Conservation (phyloP, 2,113 vertebrate species). For the Hirundichthys speculiger region DNA sequence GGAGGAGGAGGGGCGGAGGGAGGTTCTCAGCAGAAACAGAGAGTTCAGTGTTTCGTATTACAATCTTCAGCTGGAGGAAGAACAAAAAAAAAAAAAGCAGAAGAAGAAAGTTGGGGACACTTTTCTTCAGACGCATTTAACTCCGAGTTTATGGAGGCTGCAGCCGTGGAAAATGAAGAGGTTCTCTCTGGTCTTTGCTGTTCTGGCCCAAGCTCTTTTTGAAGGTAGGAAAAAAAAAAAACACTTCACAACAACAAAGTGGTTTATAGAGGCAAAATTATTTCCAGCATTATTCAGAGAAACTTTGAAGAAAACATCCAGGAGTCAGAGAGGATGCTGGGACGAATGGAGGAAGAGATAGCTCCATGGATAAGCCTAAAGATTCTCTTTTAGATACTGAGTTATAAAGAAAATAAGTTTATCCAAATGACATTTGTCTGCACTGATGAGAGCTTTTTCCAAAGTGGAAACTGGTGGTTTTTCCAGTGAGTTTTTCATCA, state of each 20-base stretch:
- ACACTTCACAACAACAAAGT: constrained; percentile 15
- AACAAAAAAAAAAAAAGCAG: constrained; percentile 14
- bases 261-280: constrained; percentile 10
- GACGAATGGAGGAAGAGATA: constrained; percentile 1
- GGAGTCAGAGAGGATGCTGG: not conserved
- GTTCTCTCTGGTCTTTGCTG: constrained; percentile 72
- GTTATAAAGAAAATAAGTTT: not conserved
- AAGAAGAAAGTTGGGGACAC: constrained; percentile 43
- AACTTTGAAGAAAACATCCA: constrained; percentile 1
- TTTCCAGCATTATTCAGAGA: not conserved
- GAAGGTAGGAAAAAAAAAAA: constrained; percentile 73
- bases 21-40: constrained; percentile 69
- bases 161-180: constrained; percentile 82
- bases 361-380: too few species aligned
- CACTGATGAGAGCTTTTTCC: constrained; percentile 30
- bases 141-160: constrained; percentile 76
- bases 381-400: too few species aligned
- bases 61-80: constrained; percentile 48
- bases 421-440: not conserved
- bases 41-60: constrained; percentile 78
- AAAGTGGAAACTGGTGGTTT: too few species aligned
- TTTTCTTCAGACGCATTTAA: constrained; percentile 61
- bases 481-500: constrained; percentile 10
- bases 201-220: constrained; percentile 73
- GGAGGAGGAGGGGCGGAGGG: constrained; percentile 60